Conservation (phyloP, 2,888 invertebrate species). For the Hipparchia semele region DNA sequence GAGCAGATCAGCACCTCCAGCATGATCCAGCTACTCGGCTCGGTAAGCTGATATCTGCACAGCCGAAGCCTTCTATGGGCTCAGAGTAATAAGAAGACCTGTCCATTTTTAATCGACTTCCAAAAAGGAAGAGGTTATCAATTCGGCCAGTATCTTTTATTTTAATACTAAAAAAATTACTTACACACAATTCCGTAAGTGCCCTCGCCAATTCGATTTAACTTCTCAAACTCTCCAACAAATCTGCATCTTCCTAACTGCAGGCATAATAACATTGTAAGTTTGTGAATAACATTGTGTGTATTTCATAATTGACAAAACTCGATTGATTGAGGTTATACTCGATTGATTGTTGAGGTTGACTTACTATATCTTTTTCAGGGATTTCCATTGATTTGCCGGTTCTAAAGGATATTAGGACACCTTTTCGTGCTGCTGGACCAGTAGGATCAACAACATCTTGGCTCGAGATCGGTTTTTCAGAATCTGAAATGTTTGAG, state of each 20-base stretch:
- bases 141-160: no score
- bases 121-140: no score
- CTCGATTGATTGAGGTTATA: slow-evolving; percentile 51
- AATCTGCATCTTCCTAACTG: slow-evolving; percentile 95
- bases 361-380: slow-evolving; percentile 91
- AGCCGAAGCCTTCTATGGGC: no score
- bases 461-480: slow-evolving; percentile 66
- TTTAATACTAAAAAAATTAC: slow-evolving; percentile 51
- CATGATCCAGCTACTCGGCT: no score
- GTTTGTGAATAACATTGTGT: slow-evolving; percentile 24
- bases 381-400: slow-evolving; percentile 94
- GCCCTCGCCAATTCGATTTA: slow-evolving; percentile 98
- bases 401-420: slow-evolving; percentile 91
- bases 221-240: slow-evolving; percentile 98
- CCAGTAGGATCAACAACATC: slow-evolving; percentile 88
- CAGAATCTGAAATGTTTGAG: slow-evolving; percentile 61
- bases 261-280: slow-evolving; percentile 44
- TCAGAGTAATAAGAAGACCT: no score
- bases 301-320: not conserved
- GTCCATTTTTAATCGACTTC: no score
- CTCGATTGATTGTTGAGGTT: no score
- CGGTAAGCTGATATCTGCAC: no score
- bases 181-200: slow-evolving; percentile 99
- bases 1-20: no score
- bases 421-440: slow-evolving; percentile 90